Percentiles rank a stretch among this genome's conserved stretches.
These are phyloP conservation scores for Rosalia funebris DNA, from an alignment of 2,888 invertebrate genomes.

Conservation along the genomic window DNA sequence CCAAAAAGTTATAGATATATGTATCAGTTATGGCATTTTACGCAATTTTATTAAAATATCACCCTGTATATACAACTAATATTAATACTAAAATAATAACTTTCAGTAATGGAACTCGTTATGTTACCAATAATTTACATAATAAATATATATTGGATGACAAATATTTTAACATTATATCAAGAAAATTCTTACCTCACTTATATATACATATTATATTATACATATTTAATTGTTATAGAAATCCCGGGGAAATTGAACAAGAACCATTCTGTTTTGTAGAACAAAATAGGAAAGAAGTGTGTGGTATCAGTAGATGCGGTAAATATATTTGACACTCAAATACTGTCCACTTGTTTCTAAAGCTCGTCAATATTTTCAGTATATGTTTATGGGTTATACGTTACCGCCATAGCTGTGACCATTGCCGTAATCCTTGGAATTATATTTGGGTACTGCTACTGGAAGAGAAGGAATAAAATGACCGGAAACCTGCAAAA, in stretches of 20 bases:
- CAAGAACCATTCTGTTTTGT: conserved; percentile 91
- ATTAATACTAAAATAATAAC: too few species aligned
- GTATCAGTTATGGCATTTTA: too few species aligned
- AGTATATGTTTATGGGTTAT: conserved; percentile 85
- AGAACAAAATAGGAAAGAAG: conserved; percentile 78
- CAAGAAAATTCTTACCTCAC: too few species aligned
- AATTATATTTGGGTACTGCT: conserved; percentile 70
- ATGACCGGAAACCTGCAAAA: conserved; percentile 70
- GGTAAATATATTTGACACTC: conserved; percentile 64
- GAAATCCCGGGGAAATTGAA: conserved; percentile 88
- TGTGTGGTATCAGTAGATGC: conserved; percentile 90
- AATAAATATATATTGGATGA: too few species aligned
- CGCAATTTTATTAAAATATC: too few species aligned
- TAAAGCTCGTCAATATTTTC: conserved; percentile 47
- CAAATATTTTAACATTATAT: too few species aligned
- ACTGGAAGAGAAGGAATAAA: conserved; percentile 68
- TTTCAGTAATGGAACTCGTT: too few species aligned
- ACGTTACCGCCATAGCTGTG: conserved; percentile 75
- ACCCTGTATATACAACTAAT: too few species aligned
- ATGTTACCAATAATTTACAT: too few species aligned
- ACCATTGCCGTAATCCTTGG: conserved; percentile 67
- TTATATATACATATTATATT: too few species aligned
- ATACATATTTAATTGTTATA: too few species aligned
- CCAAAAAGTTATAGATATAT: too few species aligned
- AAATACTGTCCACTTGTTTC: neutral